phyloP scores from a whole-genome alignment of 2,888 invertebrate genomes.

The Drosophila pseudotakahashii region DNA sequence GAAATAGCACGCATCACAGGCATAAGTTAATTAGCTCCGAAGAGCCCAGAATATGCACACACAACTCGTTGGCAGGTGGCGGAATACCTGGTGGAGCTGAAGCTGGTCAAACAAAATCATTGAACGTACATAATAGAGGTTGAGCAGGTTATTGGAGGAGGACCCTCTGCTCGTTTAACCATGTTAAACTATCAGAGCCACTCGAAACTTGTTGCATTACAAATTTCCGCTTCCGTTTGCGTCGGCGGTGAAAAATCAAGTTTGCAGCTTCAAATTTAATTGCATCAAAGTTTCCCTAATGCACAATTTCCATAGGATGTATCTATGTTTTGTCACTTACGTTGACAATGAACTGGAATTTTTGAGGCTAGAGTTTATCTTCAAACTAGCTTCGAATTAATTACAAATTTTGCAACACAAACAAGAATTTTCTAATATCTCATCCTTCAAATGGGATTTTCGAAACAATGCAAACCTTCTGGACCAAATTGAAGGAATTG shows the following conservation, averaged over 20 bases:
- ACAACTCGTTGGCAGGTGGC: not conserved
- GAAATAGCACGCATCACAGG: not conserved
- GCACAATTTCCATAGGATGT: not conserved
- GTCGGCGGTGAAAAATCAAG: not conserved
- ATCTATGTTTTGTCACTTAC: not conserved
- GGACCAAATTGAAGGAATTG: not conserved
- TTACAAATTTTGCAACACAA: too few relatives aligned
- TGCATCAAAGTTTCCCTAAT: not conserved
- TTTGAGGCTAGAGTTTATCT: too few relatives aligned
- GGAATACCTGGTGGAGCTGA: not conserved
- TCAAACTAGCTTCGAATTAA: too few relatives aligned
- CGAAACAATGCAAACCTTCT: not conserved
- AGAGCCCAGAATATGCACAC: too few relatives aligned
- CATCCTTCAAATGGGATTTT: not conserved
- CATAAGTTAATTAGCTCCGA: slow-evolving; percentile 8
- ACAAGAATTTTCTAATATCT: too few relatives aligned
- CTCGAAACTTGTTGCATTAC: slow-evolving; percentile 1
- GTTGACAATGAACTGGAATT: too few relatives aligned
- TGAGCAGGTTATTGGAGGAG: not conserved
- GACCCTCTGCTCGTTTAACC: not conserved
- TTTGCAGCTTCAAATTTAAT: not conserved
- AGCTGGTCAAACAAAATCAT: not conserved
- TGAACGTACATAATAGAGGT: slow-evolving; percentile 1
- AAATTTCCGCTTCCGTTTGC: slow-evolving; percentile 1
- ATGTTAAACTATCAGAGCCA: not conserved